Evolutionary conservation across 2,113 vertebrate species (phyloP), one percentile per base, ranked within the genome.

Genomic region (Gnathonemus longibarbis): DNA sequence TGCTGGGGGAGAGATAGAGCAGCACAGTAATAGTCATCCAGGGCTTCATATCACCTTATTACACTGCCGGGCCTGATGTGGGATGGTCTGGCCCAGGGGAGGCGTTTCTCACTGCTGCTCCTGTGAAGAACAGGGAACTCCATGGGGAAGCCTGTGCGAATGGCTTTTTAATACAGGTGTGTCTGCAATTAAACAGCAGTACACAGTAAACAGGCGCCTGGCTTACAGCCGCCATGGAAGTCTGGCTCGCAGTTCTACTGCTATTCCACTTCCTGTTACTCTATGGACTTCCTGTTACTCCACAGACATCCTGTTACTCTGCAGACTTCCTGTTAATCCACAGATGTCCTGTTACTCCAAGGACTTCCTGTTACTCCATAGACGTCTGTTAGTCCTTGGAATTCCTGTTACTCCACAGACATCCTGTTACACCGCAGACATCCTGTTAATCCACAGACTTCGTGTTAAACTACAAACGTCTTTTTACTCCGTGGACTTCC

Each of bases 41-140:
- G 87, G 66, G 56, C 42, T 88, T 88, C 87, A 62, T 62, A 88
- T 88, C 19, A 13, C 31, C 39, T 88, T 88, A 88, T 88, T 88
- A 62, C 45, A 50, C 9, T 88, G 87, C 31, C 52, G 52, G 31
- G 62, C 11, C 35, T 88, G 87, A 62, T 39, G 87, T 62, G 87
- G 49, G 87, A 46, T 66, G 87, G 56, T 62, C 13, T 31, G 17
- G 21, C 87, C 87, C 52, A 13, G 39, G 56, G 87, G 39, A 27
- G 49, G 31, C n/a, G 35, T 45, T n/a, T 62, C 8, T 88, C 87
- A 88, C 15, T 17, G 53, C 35, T 42, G 39, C 31, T 24, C 3
- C 19, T 62, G 11, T 88, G 58, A 88, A 88, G 53, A 15, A 35
- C 24, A 13, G 85, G 85, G 49, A 52, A 52, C 24, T 39, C 56